These are phyloP conservation scores for Enteromius mattozi DNA, from an alignment of 2,797 vertebrate genomes.

Conservation along the genomic window DNA sequence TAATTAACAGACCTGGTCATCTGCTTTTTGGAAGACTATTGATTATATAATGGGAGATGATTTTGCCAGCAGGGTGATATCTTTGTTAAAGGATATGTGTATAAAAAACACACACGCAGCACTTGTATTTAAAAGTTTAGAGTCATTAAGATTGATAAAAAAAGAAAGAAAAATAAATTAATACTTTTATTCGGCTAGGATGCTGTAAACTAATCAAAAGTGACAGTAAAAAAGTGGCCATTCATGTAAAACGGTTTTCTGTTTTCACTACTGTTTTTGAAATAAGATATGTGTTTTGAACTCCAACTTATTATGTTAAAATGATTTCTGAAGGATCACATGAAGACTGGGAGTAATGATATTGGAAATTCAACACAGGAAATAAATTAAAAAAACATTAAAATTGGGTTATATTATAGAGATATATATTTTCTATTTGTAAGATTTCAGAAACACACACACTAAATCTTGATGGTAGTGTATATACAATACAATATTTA, in stretches of 20 bases:
- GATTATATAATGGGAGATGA: background rate
- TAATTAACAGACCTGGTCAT: background rate
- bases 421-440: background rate
- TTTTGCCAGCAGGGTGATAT: background rate
- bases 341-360: slow-evolving; percentile 6
- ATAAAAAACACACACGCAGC: background rate
- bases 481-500: background rate
- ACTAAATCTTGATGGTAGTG: background rate
- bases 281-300: background rate
- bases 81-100: background rate
- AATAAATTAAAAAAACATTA: background rate
- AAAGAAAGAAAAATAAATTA: background rate
- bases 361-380: background rate
- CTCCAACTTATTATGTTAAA: background rate
- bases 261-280: background rate
- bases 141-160: background rate
- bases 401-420: background rate
- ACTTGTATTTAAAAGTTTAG: background rate
- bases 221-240: background rate
- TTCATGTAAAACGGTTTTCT: background rate
- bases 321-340: background rate
- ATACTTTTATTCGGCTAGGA: background rate
- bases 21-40: background rate
- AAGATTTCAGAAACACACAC: background rate
- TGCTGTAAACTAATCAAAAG: background rate